phyloP scores from a whole-genome alignment of 2,888 invertebrate species.

The Tetranychus truncatus region DNA sequence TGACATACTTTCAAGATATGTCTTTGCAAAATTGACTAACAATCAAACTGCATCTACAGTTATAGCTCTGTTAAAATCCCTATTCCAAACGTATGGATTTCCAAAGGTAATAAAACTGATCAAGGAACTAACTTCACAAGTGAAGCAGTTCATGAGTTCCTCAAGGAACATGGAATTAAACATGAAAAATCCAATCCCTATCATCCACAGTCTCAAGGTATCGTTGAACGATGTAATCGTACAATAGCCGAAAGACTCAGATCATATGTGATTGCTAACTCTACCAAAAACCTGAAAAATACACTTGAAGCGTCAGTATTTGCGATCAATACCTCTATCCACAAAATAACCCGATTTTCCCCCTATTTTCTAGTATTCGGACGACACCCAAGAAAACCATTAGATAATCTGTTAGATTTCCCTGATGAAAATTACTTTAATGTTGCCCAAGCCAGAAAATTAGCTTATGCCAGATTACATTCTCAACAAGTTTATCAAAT shows the following conservation, averaged over 20 bases:
- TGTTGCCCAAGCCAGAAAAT: neutral
- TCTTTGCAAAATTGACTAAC: neutral
- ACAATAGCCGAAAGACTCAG: neutral
- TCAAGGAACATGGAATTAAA: neutral
- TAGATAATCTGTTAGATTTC: neutral
- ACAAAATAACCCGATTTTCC: neutral
- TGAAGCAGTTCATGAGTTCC: neutral
- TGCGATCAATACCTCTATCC: neutral
- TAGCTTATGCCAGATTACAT: neutral
- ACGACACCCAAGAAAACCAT: neutral
- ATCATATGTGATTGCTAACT: neutral
- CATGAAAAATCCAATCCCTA: neutral
- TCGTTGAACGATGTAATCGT: neutral
- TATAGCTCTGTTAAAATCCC: neutral
- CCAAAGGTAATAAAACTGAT: neutral
- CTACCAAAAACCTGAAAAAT: neutral
- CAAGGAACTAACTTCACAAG: neutral
- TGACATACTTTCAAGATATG: neutral
- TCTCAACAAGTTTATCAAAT: neutral
- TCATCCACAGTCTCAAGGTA: neutral
- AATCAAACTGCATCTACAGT: neutral
- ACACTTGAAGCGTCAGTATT: neutral
- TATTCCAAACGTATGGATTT: neutral
- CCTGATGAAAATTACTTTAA: neutral
- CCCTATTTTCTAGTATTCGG: neutral